Percentiles rank a stretch among this genome's conserved stretches.
phyloP scores from a whole-genome alignment of 2,797 vertebrate genomes.

The Hipposideros larvatus region DNA sequence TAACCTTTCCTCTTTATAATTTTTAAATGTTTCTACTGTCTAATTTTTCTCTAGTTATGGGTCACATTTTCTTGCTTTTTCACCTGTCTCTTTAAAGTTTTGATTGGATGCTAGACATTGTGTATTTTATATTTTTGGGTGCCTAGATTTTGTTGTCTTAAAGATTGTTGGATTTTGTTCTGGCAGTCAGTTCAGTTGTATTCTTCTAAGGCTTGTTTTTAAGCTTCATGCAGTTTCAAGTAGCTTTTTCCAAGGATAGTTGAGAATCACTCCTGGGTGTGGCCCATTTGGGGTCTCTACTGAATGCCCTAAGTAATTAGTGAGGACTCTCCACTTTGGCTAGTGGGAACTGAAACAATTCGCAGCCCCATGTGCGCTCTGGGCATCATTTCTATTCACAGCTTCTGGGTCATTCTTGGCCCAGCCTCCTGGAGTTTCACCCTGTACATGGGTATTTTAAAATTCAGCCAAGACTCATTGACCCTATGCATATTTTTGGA shows the following conservation, averaged over 20 bases:
- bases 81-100: neutral
- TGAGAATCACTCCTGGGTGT: neutral
- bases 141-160: conserved; percentile 6
- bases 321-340: neutral
- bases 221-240: neutral
- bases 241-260: neutral
- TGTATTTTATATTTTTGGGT: conserved; percentile 11
- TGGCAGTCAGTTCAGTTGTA: neutral
- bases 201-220: conserved; percentile 46
- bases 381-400: neutral
- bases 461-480: neutral
- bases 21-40: conserved; percentile 16
- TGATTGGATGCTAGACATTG: neutral
- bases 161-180: neutral
- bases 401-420: neutral
- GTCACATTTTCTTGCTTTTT: neutral
- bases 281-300: neutral
- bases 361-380: neutral
- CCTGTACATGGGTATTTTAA: neutral
- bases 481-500: neutral
- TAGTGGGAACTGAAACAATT: neutral
- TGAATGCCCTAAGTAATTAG: neutral
- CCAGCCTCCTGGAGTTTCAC: neutral
- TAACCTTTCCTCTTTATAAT: neutral
- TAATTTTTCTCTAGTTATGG: neutral